A percentile compares a stretch with the other conserved stretches of the same genome.
phyloP scores from a whole-genome alignment of 2,113 vertebrate genomes.

The Oreochromis aureus region DNA sequence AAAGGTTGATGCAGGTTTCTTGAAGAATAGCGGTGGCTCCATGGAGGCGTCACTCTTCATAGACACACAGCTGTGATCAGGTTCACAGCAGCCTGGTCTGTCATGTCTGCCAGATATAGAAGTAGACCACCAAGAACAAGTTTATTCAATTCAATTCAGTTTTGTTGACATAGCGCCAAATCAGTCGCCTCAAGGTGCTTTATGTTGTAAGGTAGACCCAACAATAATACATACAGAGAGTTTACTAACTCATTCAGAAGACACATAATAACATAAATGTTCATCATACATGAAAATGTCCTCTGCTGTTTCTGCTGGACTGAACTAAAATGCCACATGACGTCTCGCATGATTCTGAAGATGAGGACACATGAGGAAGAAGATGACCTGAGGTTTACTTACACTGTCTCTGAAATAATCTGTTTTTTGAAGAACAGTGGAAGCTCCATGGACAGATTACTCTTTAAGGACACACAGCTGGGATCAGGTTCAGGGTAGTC shows the following conservation, averaged over 20 bases:
- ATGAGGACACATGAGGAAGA: rapidly evolving
- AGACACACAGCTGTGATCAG: neutral
- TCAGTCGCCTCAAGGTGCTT: rapidly evolving
- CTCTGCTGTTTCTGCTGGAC: neutral
- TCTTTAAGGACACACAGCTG: neutral
- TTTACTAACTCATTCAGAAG: neutral
- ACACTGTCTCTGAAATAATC: rapidly evolving
- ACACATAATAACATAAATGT: neutral
- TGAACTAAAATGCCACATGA: rapidly evolving
- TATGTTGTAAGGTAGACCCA: neutral
- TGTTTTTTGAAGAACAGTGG: neutral
- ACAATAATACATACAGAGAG: neutral
- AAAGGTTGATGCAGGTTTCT: neutral
- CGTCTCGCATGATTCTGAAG: rapidly evolving
- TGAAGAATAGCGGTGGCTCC: neutral
- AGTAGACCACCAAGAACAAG: neutral
- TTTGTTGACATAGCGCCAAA: neutral
- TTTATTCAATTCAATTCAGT: neutral
- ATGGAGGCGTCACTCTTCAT: neutral
- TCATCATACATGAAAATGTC: neutral
- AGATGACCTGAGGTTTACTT: neutral
- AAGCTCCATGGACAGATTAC: neutral
- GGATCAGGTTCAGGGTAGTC: neutral
- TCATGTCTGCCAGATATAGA: neutral
- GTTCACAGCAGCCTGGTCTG: neutral